Conservation (phyloP, 1,140 invertebrate genomes). For the Ctenoplectra terminalis region DNA sequence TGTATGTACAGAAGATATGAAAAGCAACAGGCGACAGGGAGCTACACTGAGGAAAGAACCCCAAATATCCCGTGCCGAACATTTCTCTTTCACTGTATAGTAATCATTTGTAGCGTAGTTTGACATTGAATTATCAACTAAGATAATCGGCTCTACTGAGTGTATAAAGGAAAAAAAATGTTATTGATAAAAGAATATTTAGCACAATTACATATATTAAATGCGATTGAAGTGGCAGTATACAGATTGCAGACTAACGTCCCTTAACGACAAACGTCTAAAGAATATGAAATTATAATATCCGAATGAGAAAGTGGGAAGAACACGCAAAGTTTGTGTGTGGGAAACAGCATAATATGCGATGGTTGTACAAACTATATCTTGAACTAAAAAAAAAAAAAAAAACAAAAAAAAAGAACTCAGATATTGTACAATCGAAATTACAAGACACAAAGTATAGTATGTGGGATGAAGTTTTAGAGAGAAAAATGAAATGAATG, state of each 20-base stretch:
- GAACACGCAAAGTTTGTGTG: conserved; percentile 30
- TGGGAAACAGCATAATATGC: conserved; percentile 59
- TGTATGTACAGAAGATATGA: conserved; percentile 55
- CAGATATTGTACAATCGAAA: conserved; percentile 52
- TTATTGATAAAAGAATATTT: conserved; percentile 76
- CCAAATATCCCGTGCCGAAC: conserved; percentile 72
- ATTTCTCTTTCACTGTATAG: conserved; percentile 80
- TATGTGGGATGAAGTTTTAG: conserved; percentile 51
- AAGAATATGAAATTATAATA: conserved; percentile 54
- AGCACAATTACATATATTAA: conserved; percentile 77
- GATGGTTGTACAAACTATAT: conserved; percentile 42
- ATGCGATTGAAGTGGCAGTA: conserved; percentile 66
- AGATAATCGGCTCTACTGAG: conserved; percentile 78
- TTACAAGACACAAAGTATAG: conserved; percentile 51
- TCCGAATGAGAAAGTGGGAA: conserved; percentile 40
- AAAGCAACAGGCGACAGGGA: conserved; percentile 65
- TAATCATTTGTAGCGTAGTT: conserved; percentile 80
- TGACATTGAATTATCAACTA: conserved; percentile 78
- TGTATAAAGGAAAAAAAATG: conserved; percentile 75
- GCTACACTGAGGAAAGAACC: conserved; percentile 59
- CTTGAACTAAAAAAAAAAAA: conserved; percentile 11
- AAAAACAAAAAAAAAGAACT: neutral
- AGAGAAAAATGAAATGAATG: conserved; percentile 38
- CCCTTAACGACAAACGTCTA: conserved; percentile 12
- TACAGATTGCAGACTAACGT: conserved; percentile 51